Conservation (phyloP, 2,888 invertebrate species). For the Cephus runcator region DNA sequence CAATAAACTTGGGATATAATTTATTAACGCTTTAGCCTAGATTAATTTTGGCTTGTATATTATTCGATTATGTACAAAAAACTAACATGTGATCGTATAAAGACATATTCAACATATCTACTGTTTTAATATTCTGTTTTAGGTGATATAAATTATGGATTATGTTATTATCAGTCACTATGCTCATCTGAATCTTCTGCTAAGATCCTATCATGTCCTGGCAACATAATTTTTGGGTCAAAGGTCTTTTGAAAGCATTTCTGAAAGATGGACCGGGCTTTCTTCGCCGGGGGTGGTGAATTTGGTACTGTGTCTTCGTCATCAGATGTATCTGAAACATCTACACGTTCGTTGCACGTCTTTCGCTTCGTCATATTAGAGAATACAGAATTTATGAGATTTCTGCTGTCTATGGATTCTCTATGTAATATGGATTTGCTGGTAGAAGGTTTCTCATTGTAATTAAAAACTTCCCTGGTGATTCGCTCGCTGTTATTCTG, state of each 20-base stretch:
- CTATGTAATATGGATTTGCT: not conserved
- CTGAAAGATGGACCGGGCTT: conserved; percentile 74
- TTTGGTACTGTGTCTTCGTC: conserved; percentile 69
- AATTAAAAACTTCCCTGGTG: not conserved
- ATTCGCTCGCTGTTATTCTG: not conserved
- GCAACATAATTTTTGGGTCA: conserved; percentile 67
- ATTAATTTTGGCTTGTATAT: not conserved
- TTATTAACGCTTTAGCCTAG: not conserved
- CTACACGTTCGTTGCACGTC: conserved; percentile 37
- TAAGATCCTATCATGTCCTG: conserved; percentile 71
- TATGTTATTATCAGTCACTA: conserved; percentile 25
- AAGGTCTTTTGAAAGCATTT: conserved; percentile 82
- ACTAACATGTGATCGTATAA: not conserved
- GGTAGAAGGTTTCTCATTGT: not conserved
- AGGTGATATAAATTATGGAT: not conserved
- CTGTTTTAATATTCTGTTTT: not conserved
- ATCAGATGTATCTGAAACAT: conserved; percentile 40
- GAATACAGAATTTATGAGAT: conserved; percentile 15
- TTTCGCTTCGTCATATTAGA: conserved; percentile 26
- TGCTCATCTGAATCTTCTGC: conserved; percentile 81
- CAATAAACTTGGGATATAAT: not conserved
- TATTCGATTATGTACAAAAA: not conserved
- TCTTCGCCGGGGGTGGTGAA: conserved; percentile 72
- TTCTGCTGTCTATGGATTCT: not conserved
- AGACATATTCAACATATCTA: not conserved